Conservation (phyloP, 2,888 invertebrate genomes). For the Apodemia hepburni region DNA sequence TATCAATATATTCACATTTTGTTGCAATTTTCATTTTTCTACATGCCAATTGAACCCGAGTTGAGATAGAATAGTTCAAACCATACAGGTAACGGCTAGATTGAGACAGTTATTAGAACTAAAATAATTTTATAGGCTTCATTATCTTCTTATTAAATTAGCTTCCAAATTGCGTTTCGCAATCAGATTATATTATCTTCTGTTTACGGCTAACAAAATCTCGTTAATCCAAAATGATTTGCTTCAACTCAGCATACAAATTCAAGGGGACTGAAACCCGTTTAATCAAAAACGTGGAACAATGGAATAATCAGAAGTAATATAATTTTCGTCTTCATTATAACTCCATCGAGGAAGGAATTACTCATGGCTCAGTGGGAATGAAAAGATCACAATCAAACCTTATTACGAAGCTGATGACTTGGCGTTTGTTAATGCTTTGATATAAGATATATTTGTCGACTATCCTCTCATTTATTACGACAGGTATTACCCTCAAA, state of each 20-base stretch:
- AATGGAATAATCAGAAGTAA: conserved; percentile 69
- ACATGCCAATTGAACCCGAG: too few species aligned
- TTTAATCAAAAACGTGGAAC: conserved; percentile 63
- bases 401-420: conserved; percentile 56
- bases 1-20: too few species aligned
- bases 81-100: too few species aligned
- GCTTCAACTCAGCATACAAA: conserved; percentile 46
- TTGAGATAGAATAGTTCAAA: too few species aligned
- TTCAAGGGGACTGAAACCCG: conserved; percentile 44
- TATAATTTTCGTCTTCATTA: conserved; percentile 66
- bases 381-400: conserved; percentile 73
- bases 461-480: conserved; percentile 3
- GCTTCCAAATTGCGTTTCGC: not conserved
- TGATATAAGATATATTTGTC: conserved; percentile 23
- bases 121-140: not conserved
- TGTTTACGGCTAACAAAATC: conserved; percentile 35
- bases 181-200: conserved; percentile 4
- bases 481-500: not conserved
- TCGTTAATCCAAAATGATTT: conserved; percentile 53
- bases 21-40: too few species aligned
- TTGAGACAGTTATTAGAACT: too few species aligned
- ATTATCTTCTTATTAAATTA: conserved; percentile 12
- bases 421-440: conserved; percentile 42
- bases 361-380: conserved; percentile 66
- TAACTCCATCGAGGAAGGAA: conserved; percentile 55